phyloP scores from a whole-genome alignment of 2,888 invertebrate genomes.

The Synanthedon tipuliformis region DNA sequence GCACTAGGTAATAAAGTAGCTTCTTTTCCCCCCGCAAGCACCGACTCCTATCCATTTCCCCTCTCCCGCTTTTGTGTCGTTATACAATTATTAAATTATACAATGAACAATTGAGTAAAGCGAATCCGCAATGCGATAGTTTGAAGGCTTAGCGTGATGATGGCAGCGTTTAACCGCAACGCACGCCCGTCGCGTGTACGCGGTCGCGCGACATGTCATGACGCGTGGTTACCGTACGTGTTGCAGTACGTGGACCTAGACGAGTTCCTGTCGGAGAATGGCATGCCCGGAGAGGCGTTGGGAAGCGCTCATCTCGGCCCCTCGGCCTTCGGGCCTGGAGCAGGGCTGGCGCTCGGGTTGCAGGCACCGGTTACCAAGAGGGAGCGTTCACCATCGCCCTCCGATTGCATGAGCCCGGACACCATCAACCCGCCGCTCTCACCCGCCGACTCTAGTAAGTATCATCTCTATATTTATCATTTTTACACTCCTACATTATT shows the following conservation, averaged over 20 bases:
- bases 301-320: constrained; percentile 75
- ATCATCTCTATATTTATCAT: not conserved
- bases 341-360: constrained; percentile 70
- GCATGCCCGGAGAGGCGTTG: constrained; percentile 86
- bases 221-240: constrained; percentile 10
- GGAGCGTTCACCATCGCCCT: constrained; percentile 88
- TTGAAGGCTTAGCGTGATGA: not conserved
- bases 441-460: constrained; percentile 90
- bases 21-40: constrained; percentile 6
- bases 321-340: constrained; percentile 70
- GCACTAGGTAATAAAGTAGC: constrained; percentile 57
- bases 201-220: constrained; percentile 7
- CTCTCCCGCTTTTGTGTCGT: not conserved
- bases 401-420: constrained; percentile 90
- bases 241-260: constrained; percentile 95
- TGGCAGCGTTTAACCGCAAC: constrained; percentile 3
- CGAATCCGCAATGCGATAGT: constrained; percentile 1
- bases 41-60: not conserved
- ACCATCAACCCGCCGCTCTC: constrained; percentile 90
- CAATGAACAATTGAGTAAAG: constrained; percentile 1
- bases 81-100: constrained; percentile 1
- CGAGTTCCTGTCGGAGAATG: constrained; percentile 96
- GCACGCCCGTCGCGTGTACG: constrained; percentile 10
- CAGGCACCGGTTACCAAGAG: constrained; percentile 82
- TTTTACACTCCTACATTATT: not conserved